phyloP scores from a whole-genome alignment of 2,888 invertebrate species.

The Drosophila yooni region DNA sequence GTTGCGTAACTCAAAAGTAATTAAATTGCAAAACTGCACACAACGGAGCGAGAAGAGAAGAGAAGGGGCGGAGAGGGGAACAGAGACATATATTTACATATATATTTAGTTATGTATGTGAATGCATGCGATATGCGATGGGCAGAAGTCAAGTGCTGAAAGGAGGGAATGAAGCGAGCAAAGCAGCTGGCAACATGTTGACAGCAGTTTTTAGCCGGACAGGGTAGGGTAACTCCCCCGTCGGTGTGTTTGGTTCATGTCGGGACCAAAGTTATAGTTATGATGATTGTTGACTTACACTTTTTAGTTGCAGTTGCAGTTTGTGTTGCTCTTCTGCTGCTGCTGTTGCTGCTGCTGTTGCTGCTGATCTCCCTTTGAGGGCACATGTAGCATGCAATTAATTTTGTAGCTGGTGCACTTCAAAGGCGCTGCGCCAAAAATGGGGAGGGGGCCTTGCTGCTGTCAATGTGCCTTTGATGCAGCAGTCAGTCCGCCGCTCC shows the following conservation, averaged over 20 bases:
- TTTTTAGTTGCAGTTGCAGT: conserved; percentile 55
- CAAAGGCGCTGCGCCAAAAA: conserved; percentile 60
- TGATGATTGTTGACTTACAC: conserved; percentile 81
- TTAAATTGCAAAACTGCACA: conserved; percentile 73
- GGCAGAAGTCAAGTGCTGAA: conserved; percentile 70
- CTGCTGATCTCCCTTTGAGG: conserved; percentile 50
- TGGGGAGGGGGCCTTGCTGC: background rate
- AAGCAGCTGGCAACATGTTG: conserved; percentile 65
- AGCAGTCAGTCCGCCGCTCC: conserved; percentile 28
- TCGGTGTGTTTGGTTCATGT: conserved; percentile 24
- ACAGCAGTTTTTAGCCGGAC: conserved; percentile 33
- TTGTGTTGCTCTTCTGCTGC: conserved; percentile 12
- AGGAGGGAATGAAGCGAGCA: conserved; percentile 43
- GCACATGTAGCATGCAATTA: conserved; percentile 72
- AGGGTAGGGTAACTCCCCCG: conserved; percentile 9
- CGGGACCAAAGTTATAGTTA: conserved; percentile 64
- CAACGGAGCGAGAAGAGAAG: conserved; percentile 30
- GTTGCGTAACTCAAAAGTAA: conserved; percentile 76
- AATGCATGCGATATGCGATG: conserved; percentile 36
- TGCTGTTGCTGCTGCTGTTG: conserved; percentile 22
- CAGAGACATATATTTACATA: conserved; percentile 13
- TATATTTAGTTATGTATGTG: conserved; percentile 28
- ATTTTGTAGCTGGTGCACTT: conserved; percentile 67
- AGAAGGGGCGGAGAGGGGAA: conserved; percentile 5
- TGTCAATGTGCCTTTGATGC: conserved; percentile 76